Evolutionary conservation across 2,797 vertebrate species (phyloP), one percentile per base, ranked within the genome.

Genomic region (Paguma larvata): DNA sequence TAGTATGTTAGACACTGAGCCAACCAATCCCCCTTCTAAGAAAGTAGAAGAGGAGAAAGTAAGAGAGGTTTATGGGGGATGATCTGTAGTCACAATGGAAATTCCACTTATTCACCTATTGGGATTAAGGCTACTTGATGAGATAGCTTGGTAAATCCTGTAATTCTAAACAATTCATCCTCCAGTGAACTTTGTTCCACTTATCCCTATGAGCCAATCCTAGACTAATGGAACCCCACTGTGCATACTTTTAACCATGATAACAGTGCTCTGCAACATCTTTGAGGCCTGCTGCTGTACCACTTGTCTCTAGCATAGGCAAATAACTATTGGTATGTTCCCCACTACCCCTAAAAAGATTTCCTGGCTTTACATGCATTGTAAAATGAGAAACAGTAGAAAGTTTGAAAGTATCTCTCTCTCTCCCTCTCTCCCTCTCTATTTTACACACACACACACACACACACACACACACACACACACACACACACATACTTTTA

Each of bases 151-250:
- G 19, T 72, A 91, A 70, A 23, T 85, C 18, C 68, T 82, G 0
- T 79, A 96, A 96, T n/a, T 79, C 48, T 75, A 41, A 83, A 79
- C 27, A 83, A 41, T 85, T 85, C 11, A 41, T 93, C 34, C 25
- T 91, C 19, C 32, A n/a, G 11, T 75, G 30, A 23, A 79, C 44
- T 41, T 94, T 65, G 19, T 7, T 89, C 15, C 15, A 85, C 11
- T 80, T 92, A 85, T 38, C 41, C 23, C 32, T 92, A 65, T 68
- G 62, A 89, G 51, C 5, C 34, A 68, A 13, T 91, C 92, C 32
- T 85, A 46, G n/a, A 65, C 14, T 21, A 89, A 79, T 79, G 44
- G 9, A 94, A 86, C 75, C 5, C 23, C 38, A 75, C 88, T 25
- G 75, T 16, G 72, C 21, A 65, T 38, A 63, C 11, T 82, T 91